A percentile compares a stretch with the other conserved stretches of the same genome.
phyloP scores from a whole-genome alignment of 1,140 invertebrate species.

The Dolichoris vasculosae region DNA sequence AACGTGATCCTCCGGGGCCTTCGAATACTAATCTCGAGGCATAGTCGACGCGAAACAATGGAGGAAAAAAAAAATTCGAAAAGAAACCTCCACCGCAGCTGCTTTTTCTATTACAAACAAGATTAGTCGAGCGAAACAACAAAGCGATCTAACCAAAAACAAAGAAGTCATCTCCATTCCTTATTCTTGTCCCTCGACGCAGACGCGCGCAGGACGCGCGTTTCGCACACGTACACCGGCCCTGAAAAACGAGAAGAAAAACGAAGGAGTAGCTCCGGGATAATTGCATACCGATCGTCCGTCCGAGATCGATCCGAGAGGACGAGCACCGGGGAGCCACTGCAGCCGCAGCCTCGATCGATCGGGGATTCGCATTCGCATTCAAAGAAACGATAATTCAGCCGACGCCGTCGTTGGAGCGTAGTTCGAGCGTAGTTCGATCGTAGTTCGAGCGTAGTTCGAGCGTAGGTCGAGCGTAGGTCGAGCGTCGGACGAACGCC shows the following conservation, averaged over 20 bases:
- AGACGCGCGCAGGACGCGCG: background rate
- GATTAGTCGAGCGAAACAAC: constrained; percentile 27
- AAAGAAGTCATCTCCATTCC: constrained; percentile 1
- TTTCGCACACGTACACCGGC: background rate
- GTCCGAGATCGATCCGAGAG: constrained; percentile 37
- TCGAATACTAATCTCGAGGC: background rate
- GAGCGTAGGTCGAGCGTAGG: too few species aligned
- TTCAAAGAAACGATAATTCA: constrained; percentile 44
- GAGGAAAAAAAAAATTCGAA: constrained; percentile 5
- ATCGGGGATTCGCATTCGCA: constrained; percentile 28
- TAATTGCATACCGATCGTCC: constrained; percentile 51
- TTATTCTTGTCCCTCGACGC: background rate
- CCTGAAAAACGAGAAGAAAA: background rate
- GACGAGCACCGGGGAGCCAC: background rate
- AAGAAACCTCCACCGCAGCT: constrained; percentile 3
- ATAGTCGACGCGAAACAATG: background rate
- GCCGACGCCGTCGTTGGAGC: background rate
- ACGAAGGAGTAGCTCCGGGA: constrained; percentile 23
- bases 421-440: too few species aligned
- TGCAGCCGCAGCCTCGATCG: background rate
- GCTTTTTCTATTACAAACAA: constrained; percentile 20
- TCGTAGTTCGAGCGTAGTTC: too few species aligned
- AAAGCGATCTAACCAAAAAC: background rate
- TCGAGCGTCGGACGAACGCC: background rate
- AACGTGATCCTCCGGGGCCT: background rate